Evolutionary conservation across 2,888 invertebrate genomes (phyloP).

Genomic region (Dilophus febrilis): DNA sequence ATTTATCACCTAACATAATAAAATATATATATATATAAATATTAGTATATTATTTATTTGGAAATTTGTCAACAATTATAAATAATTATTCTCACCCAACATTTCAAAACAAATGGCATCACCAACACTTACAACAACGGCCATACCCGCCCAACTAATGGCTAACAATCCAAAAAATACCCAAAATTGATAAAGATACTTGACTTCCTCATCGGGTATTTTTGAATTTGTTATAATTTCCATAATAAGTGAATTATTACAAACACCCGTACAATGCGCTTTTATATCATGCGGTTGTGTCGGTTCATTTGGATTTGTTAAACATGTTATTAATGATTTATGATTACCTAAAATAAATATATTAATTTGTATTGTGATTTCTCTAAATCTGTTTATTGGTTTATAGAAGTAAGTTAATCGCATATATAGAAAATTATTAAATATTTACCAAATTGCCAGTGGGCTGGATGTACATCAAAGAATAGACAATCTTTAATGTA

Average conservation of each 20-base stretch:
- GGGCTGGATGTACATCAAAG: neutral
- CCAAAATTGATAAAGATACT: constrained; percentile 50
- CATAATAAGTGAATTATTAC: constrained; percentile 18
- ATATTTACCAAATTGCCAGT: neutral
- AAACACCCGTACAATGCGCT: constrained; percentile 21
- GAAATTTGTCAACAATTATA: too few species aligned
- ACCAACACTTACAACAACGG: constrained; percentile 70
- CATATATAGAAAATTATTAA: neutral
- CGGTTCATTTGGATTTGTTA: neutral
- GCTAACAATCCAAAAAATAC: constrained; percentile 57
- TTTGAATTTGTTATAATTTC: constrained; percentile 14
- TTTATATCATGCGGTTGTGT: constrained; percentile 13
- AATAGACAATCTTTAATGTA: neutral
- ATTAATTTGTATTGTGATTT: too few species aligned
- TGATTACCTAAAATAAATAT: too few species aligned
- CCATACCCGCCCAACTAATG: constrained; percentile 69
- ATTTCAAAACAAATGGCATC: constrained; percentile 81
- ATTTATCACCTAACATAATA: constrained; percentile 53
- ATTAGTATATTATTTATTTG: too few species aligned
- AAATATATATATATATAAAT: too few species aligned
- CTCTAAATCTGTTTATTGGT: too few species aligned
- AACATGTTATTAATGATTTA: too few species aligned
- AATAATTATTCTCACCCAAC: constrained; percentile 48
- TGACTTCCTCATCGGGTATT: constrained; percentile 20
- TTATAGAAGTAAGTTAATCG: too few species aligned